Evolutionary conservation across 2,797 vertebrate genomes (phyloP), one percentile per base, ranked within the genome.

Genomic region (Pyrocephalus nanus): DNA sequence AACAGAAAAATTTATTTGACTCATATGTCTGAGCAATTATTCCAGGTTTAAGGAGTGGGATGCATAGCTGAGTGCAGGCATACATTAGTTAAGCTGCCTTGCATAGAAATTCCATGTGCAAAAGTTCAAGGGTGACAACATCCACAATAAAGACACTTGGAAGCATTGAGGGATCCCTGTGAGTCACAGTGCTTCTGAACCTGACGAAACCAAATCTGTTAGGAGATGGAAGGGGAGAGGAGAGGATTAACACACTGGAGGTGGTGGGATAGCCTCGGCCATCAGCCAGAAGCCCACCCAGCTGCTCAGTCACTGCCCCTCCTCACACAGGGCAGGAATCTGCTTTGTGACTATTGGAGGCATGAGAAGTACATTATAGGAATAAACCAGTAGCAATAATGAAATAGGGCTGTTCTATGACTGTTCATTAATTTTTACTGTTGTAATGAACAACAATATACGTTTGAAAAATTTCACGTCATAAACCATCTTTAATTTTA

Each of bases 141-240:
- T 48, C 17, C 26, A 19, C 51, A 30, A 30, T 30, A 53, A 30
- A 53, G 51, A 30, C 22, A 51, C 15, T 4, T 30, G 21, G 30
- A 60, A 2, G 0, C 42, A 27, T 22, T 1, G 0, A 38, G 11
- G 21, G 57, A 42, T 0, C 17, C 51, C 51, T 53, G 27, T 53
- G 51, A 53, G 51, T 30, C 17, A 2, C 13, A 4, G n/a, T 47
- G 55, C 30, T 69, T 58, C 51, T 66, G 42, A 67, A 53, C 38
- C 38, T 62, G 21, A 9, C 32, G 60, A 82, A 81, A 62, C 0
- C 18, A 48, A 42, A 51, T 9, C 42, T 1, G 0, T 47, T n/a
- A 72, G 23, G 58, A 64, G 26, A 18, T 18, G 34, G 42, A 66
- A 61, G 23, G 22, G 26, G 21, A 72, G 45, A 62, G 15, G 18